A percentile compares a stretch with the other conserved stretches of the same genome.
Evolutionary conservation across 1,140 invertebrate species (phyloP).

Genomic region (Aphidius ervi): DNA sequence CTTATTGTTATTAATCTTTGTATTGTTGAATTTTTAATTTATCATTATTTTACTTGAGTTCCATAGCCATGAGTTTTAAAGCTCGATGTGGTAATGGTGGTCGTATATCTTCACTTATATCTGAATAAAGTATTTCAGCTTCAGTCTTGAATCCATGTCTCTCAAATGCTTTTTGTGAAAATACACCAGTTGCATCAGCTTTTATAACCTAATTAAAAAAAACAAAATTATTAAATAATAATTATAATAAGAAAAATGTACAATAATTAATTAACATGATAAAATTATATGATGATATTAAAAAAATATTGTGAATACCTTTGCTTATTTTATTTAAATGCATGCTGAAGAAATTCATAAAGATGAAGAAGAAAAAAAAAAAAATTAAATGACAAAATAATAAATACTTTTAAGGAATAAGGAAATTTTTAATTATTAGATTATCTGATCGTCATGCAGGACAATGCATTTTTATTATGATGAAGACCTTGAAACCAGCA

Average conservation of each 20-base stretch:
- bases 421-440: too few relatives aligned
- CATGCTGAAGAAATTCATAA: too few relatives aligned
- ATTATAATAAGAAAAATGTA: too few relatives aligned
- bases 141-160: slow-evolving; percentile 63
- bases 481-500: slow-evolving; percentile 62
- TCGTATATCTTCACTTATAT: slow-evolving; percentile 58
- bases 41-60: slow-evolving; percentile 33
- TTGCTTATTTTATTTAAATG: too few relatives aligned
- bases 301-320: too few relatives aligned
- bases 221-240: too few relatives aligned
- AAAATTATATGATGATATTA: too few relatives aligned
- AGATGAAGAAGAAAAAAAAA: too few relatives aligned
- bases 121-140: slow-evolving; percentile 62
- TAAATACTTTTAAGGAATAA: too few relatives aligned
- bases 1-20: background rate
- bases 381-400: too few relatives aligned
- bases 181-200: slow-evolving; percentile 73
- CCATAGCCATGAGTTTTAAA: slow-evolving; percentile 61
- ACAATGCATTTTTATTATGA: background rate
- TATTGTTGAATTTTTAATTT: background rate
- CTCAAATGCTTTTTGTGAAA: slow-evolving; percentile 68
- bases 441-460: too few relatives aligned
- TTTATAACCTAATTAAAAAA: slow-evolving; percentile 61
- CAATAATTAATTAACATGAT: too few relatives aligned
- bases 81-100: slow-evolving; percentile 60